Percentiles rank a stretch among this genome's conserved stretches.
phyloP scores from a whole-genome alignment of 2,888 invertebrate genomes.

The Tinea pellionella region DNA sequence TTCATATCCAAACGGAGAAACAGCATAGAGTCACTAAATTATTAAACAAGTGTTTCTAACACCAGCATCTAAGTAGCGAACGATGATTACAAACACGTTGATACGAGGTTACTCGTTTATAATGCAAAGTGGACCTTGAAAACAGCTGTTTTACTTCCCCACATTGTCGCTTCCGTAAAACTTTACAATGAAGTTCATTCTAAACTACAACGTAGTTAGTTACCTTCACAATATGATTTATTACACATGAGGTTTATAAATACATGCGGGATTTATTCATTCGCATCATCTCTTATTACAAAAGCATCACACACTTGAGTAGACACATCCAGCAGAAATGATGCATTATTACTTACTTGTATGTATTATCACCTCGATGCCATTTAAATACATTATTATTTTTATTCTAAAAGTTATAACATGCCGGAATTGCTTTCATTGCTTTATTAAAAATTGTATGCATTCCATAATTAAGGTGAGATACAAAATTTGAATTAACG shows the following conservation, averaged over 20 bases:
- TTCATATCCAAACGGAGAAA: background rate
- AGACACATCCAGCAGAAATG: too few species aligned
- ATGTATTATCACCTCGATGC: too few species aligned
- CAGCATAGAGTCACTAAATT: background rate
- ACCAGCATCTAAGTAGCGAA: background rate
- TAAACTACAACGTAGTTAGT: background rate
- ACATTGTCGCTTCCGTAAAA: background rate
- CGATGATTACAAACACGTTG: background rate
- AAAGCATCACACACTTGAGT: too few species aligned
- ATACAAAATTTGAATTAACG: background rate
- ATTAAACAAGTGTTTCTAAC: background rate
- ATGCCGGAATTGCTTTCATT: too few species aligned
- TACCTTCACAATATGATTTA: background rate
- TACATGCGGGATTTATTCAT: background rate
- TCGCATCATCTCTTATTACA: too few species aligned
- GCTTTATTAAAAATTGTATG: background rate
- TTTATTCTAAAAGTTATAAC: too few species aligned
- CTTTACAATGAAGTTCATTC: background rate
- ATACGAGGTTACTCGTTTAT: background rate
- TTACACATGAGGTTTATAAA: background rate
- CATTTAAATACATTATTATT: too few species aligned
- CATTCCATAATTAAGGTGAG: background rate
- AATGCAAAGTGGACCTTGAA: constrained; percentile 1
- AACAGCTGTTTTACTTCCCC: background rate
- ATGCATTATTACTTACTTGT: too few species aligned